A percentile compares a stretch with the other conserved stretches of the same genome.
Evolutionary conservation across 2,797 vertebrate genomes (phyloP).

Genomic region (Propithecus deckenii): DNA sequence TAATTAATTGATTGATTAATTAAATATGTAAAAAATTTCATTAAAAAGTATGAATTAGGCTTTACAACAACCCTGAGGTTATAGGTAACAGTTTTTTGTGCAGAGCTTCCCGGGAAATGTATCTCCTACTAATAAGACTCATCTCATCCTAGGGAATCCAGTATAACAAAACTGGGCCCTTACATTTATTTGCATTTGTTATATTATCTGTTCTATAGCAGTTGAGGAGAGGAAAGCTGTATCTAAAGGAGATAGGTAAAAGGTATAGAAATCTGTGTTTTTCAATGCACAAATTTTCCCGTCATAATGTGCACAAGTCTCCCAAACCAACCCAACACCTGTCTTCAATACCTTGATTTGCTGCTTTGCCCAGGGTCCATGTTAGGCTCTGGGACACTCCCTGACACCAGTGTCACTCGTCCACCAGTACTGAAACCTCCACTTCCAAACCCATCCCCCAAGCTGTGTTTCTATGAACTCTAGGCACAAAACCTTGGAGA

Average conservation of each 20-base stretch:
- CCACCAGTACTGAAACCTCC: neutral
- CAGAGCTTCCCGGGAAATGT: accelerated
- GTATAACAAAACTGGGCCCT: accelerated
- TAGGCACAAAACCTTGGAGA: neutral
- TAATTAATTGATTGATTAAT: too few relatives aligned
- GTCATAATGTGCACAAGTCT: accelerated
- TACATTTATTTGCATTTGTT: too few relatives aligned
- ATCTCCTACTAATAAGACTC: too few relatives aligned
- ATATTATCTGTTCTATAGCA: neutral
- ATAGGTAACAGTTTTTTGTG: too few relatives aligned
- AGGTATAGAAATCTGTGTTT: too few relatives aligned
- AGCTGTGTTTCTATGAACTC: neutral
- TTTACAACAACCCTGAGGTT: neutral
- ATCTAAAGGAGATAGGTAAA: neutral
- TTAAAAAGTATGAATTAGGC: neutral
- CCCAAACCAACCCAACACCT: neutral
- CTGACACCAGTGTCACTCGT: too few relatives aligned
- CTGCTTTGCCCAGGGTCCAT: neutral
- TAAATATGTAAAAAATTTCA: too few relatives aligned
- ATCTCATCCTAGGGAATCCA: neutral
- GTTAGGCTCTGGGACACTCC: neutral
- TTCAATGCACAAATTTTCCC: neutral
- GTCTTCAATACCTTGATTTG: neutral
- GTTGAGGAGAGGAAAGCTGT: neutral
- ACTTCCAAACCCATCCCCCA: neutral